Base-by-base conservation (phyloP, 2,113 vertebrate species). In the Strix uralensis region DNA sequence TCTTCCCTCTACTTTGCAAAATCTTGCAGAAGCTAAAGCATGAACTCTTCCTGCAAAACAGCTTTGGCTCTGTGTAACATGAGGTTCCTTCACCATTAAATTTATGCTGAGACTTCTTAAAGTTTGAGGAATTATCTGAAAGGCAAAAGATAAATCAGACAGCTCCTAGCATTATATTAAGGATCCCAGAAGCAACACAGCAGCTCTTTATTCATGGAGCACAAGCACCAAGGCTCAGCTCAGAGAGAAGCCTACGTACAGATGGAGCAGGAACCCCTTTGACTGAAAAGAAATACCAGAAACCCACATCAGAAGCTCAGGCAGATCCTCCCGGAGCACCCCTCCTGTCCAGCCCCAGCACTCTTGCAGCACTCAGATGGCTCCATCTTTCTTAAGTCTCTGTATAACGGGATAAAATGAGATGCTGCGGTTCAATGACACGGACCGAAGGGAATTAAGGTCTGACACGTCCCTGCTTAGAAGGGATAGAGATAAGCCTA, bases 371-470 rank as follows among this genome's bases (percentile, higher is more conserved):
- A 30, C 84, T 91, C 26, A 1, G 26, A 73, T 7, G 83, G 46
- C 58, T 87, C 0, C 8, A 30, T 77, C 89, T 94, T 34, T 36
- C 92, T 79, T 36, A 93, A 93, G 87, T 80, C 89, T 95, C 92
- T 87, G 80, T 87, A 88, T 94, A 95, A 95, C 5, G 4, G 95
- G 95, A 96, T 95, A 46, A 97, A 96, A 91, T 13, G 77, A 95
- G 94, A 93, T 90, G 97, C 89, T 90, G 91, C 3, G 44, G 94
- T 92, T 97, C 97, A 95, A 2, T 94, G 96, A 95, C 91, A 97
- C 75, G 49, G 79, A 82, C 84, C 8, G 0, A 66, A 86, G 51
- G 90, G 95, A 96, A 96, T 96, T 96, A 97, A 94, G 87, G 89
- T 71, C 91, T 94, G 96, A 81, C 94, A 85, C 15, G 8, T 90